Evolutionary conservation across 2,888 invertebrate species (phyloP).

Genomic region (Barypeithes pellucidus): DNA sequence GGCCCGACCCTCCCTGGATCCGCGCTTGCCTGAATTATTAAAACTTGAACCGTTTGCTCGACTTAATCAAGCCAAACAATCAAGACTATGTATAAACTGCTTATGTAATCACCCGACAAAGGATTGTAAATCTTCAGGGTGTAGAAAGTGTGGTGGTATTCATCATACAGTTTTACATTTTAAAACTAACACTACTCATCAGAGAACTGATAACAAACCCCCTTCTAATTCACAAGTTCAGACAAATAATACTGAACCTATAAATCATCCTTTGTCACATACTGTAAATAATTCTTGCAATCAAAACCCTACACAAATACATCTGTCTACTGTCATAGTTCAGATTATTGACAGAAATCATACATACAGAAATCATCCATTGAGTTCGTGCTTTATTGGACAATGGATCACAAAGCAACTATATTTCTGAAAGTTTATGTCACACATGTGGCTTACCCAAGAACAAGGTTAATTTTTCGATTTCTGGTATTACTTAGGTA

Average conservation of each 20-base stretch:
- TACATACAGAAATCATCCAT: too few relatives aligned
- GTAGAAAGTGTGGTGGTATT: slow-evolving; percentile 36
- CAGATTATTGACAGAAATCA: slow-evolving; percentile 22
- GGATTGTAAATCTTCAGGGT: slow-evolving; percentile 42
- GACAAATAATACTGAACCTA: neutral
- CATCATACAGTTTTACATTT: slow-evolving; percentile 47
- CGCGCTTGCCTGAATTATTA: slow-evolving; percentile 32
- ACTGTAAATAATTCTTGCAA: neutral
- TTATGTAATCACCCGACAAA: slow-evolving; percentile 39
- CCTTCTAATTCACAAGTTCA: neutral
- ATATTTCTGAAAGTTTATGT: slow-evolving; percentile 30
- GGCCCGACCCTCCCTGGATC: too few relatives aligned
- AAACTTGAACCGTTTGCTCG: slow-evolving; percentile 23
- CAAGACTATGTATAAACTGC: slow-evolving; percentile 45
- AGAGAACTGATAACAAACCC: neutral
- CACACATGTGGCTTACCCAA: slow-evolving; percentile 2
- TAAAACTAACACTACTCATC: neutral
- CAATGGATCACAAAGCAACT: slow-evolving; percentile 41
- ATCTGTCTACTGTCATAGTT: slow-evolving; percentile 40
- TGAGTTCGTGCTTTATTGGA: slow-evolving; percentile 32
- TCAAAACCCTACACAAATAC: slow-evolving; percentile 1
- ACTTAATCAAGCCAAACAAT: slow-evolving; percentile 32
- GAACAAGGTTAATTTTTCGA: neutral
- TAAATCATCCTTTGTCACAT: neutral
- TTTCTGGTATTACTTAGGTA: slow-evolving; percentile 32